Evolutionary conservation across 1,140 invertebrate species (phyloP), one percentile per base, ranked within the genome.

Genomic region (Temnothorax longispinosus): DNA sequence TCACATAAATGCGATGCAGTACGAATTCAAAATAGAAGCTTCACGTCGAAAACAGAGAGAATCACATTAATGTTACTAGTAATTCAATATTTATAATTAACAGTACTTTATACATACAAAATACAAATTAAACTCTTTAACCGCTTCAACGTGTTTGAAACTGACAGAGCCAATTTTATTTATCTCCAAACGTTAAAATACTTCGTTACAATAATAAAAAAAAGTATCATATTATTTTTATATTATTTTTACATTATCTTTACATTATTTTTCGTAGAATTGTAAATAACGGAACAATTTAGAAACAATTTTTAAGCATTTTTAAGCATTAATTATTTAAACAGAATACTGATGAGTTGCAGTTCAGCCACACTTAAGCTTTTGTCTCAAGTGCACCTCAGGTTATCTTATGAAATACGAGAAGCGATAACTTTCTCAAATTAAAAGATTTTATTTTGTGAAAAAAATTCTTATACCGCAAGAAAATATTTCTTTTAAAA

Each of bases 401-500:
- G 13, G 11, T 41, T 47, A 38, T 3, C 5, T 64, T 18, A 35
- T 18, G 41, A 69, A 71, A 38, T 21, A 80, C 8, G 32, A 69
- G 38, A 69, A 81, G 10, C n/a, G 27, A 56, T 60, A 50, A 8
- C 41, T 80, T 13, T 18, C 13, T 21, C 5, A 35, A 54, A 71
- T 54, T 81, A 69, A 69, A 69, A 13, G 3, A 5, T 41, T 7
- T 4, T 11, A 18, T 44, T 47, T 64, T 11, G 6, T 11, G 38
- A 41, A 41, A 32, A 41, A 47, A 32, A 62, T 27, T 62, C 13
- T 13, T 62, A 5, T 5, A 27, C 7, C 7, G 27, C 13, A 62
- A 54, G 47, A 71, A 81, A 71, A 81, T 81, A 71, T 71, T 81
- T 81, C 64, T 69, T 41, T 41, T 44, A 56, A 44, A 69, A 69